Evolutionary conservation across 2,888 invertebrate species (phyloP).

Genomic region (Trichopoda pennipes): DNA sequence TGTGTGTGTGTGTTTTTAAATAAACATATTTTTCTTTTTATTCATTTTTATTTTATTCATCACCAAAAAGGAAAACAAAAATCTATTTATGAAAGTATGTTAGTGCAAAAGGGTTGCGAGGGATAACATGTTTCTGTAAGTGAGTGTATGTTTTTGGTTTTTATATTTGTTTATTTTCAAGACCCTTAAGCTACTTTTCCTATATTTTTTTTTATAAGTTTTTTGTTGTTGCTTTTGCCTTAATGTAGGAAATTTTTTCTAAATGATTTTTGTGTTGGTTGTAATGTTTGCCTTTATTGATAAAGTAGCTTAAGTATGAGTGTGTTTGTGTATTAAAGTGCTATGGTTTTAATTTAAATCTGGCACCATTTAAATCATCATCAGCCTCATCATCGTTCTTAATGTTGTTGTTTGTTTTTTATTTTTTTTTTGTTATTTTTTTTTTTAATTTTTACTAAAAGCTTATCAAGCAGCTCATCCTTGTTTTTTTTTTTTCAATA

Average conservation of each 20-base stretch:
- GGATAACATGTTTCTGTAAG: neutral
- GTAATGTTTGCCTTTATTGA: conserved; percentile 35
- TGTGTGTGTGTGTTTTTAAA: conserved; percentile 27
- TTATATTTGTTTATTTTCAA: conserved; percentile 60
- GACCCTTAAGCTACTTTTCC: conserved; percentile 67
- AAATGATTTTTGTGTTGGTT: conserved; percentile 40
- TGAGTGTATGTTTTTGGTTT: neutral
- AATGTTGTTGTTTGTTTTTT: conserved; percentile 29
- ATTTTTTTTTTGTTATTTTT: conserved; percentile 36
- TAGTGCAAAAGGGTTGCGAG: conserved; percentile 28
- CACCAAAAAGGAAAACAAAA: conserved; percentile 1
- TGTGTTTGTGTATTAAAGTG: conserved; percentile 47
- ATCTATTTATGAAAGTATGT: conserved; percentile 23
- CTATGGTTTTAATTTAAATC: conserved; percentile 64
- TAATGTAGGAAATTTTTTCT: conserved; percentile 54
- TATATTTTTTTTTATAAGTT: conserved; percentile 36
- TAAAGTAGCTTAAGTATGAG: conserved; percentile 1
- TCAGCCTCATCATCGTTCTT: conserved; percentile 34
- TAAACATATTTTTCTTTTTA: conserved; percentile 9
- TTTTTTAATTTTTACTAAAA: conserved; percentile 15
- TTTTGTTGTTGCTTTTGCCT: conserved; percentile 28
- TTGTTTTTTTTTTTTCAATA: conserved; percentile 44
- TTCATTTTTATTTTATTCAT: conserved; percentile 35
- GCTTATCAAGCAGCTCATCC: conserved; percentile 48
- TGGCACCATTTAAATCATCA: conserved; percentile 63